Evolutionary conservation across 2,888 invertebrate species (phyloP).

Genomic region (Thymelicus lineola): DNA sequence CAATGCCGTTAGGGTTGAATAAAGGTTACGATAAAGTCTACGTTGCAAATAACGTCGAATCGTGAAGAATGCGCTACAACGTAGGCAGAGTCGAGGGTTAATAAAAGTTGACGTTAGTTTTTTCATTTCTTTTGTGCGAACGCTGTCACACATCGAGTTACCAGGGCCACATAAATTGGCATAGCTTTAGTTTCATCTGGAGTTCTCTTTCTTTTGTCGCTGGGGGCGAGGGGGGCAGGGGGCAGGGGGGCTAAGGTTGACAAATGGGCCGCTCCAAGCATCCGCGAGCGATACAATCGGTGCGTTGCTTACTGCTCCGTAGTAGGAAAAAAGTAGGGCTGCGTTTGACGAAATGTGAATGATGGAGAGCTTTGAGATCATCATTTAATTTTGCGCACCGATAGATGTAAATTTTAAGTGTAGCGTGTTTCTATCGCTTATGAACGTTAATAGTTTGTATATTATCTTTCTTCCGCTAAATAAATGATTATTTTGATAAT

Average conservation of each 20-base stretch:
- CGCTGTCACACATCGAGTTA: constrained; percentile 44
- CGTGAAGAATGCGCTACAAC: constrained; percentile 11
- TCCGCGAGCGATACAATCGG: constrained; percentile 85
- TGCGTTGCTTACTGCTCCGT: constrained; percentile 85
- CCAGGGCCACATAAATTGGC: constrained; percentile 66
- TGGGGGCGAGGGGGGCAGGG: constrained; percentile 50
- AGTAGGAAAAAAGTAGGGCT: constrained; percentile 86
- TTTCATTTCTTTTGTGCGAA: constrained; percentile 34
- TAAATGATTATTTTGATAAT: too few relatives aligned
- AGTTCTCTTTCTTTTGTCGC: constrained; percentile 74
- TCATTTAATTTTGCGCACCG: constrained; percentile 3
- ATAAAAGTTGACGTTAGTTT: constrained; percentile 39
- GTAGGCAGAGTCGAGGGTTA: constrained; percentile 18
- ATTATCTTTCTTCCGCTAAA: too few relatives aligned
- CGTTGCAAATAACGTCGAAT: neutral
- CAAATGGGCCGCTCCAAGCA: constrained; percentile 85
- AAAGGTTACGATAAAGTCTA: neutral
- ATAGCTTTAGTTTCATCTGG: constrained; percentile 72
- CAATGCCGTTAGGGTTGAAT: neutral
- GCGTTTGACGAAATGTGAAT: constrained; percentile 41
- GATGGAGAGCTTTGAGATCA: constrained; percentile 9
- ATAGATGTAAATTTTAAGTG: neutral
- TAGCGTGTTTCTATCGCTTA: neutral
- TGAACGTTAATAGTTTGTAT: too few relatives aligned
- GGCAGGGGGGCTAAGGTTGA: constrained; percentile 76